These are phyloP conservation scores for Dolichomitus sp. DNA, from an alignment of 2,888 invertebrate species.

Conservation along the genomic window DNA sequence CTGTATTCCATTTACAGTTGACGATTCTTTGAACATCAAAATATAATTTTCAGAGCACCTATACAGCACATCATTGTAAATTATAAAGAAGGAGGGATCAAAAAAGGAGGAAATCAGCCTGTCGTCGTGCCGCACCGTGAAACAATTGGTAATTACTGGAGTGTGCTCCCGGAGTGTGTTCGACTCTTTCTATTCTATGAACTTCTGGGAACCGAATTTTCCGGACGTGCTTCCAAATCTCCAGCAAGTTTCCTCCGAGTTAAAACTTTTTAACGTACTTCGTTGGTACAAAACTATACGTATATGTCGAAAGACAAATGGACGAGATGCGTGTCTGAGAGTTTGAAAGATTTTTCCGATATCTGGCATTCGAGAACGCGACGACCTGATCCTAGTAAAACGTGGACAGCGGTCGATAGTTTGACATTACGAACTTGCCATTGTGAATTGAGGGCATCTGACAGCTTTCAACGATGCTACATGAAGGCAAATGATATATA, in stretches of 20 bases:
- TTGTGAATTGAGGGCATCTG: not conserved
- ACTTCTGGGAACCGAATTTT: conserved; percentile 46
- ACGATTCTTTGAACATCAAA: too few species aligned
- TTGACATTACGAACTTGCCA: not conserved
- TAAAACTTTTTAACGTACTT: conserved; percentile 33
- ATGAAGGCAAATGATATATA: not conserved
- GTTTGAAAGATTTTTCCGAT: conserved; percentile 39
- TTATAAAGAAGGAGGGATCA: too few species aligned
- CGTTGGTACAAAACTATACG: not conserved
- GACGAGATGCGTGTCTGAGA: conserved; percentile 19
- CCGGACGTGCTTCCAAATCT: conserved; percentile 45
- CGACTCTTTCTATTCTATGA: conserved; percentile 20
- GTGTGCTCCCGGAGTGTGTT: conserved; percentile 10
- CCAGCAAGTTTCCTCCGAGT: conserved; percentile 34
- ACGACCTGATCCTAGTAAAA: conserved; percentile 5
- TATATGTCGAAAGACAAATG: conserved; percentile 33
- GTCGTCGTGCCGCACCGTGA: conserved; percentile 42
- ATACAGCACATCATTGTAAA: too few species aligned
- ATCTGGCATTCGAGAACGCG: conserved; percentile 1
- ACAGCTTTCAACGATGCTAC: not conserved
- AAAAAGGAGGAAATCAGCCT: conserved; percentile 66
- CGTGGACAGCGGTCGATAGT: conserved; percentile 1
- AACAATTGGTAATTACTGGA: conserved; percentile 50
- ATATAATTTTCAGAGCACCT: too few species aligned
- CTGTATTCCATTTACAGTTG: too few species aligned